A percentile compares a stretch with the other conserved stretches of the same genome.
Evolutionary conservation across 2,888 invertebrate genomes (phyloP).

Genomic region (Venustoraphidia nigricollis): DNA sequence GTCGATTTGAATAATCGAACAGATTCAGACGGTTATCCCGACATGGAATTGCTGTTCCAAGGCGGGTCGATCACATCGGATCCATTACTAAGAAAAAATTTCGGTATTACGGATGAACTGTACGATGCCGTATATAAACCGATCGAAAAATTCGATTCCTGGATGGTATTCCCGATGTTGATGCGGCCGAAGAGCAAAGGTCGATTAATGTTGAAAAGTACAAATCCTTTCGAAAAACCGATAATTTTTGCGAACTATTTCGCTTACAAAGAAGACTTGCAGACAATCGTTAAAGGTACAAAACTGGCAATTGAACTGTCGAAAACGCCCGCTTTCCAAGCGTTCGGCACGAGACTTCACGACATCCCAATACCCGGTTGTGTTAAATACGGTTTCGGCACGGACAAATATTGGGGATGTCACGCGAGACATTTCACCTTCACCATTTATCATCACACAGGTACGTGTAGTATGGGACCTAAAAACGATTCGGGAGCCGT

Average conservation of each 20-base stretch:
- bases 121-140: constrained; percentile 39
- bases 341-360: constrained; percentile 37
- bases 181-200: constrained; percentile 63
- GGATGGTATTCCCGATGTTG: constrained; percentile 48
- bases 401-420: constrained; percentile 50
- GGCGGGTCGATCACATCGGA: constrained; percentile 35
- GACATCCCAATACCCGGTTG: constrained; percentile 44
- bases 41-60: constrained; percentile 46
- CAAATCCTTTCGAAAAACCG: constrained; percentile 59
- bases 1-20: constrained; percentile 41
- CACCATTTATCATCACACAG: constrained; percentile 48
- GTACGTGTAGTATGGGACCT: constrained; percentile 52
- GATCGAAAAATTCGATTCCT: constrained; percentile 38
- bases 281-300: constrained; percentile 43
- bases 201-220: constrained; percentile 47
- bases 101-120: constrained; percentile 38
- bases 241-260: constrained; percentile 71
- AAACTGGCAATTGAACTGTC: constrained; percentile 39
- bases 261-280: constrained; percentile 45
- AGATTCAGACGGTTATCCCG: constrained; percentile 39
- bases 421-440: constrained; percentile 41
- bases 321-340: constrained; percentile 40
- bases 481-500: constrained; percentile 39
- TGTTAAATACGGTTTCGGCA: constrained; percentile 29
- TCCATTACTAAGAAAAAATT: constrained; percentile 30